Conservation (phyloP, 2,797 vertebrate genomes). For the Gymnothorax reevesii region DNA sequence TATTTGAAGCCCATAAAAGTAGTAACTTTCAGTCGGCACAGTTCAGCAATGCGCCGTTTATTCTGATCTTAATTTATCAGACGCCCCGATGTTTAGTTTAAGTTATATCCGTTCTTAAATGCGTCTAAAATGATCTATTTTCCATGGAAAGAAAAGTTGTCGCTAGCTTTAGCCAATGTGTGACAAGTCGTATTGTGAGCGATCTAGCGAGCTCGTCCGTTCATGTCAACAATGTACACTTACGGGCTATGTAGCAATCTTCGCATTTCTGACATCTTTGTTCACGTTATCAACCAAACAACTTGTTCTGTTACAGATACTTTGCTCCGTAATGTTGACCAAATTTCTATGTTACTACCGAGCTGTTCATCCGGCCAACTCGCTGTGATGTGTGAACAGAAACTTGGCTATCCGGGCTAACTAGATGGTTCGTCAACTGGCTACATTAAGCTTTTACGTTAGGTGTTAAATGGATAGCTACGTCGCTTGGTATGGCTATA, state of each 20-base stretch:
- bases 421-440: conserved; percentile 20
- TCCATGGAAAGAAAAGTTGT: conserved; percentile 14
- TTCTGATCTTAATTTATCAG: background rate
- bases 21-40: conserved; percentile 17
- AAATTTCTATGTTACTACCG: background rate
- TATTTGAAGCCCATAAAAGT: conserved; percentile 47
- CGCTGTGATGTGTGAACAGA: background rate
- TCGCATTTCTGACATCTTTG: conserved; percentile 3
- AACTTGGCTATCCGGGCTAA: conserved; percentile 17
- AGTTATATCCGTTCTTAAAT: background rate
- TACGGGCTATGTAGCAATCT: background rate
- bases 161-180: background rate
- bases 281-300: background rate
- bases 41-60: background rate
- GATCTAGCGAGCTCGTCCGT: conserved; percentile 62
- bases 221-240: conserved; percentile 1
- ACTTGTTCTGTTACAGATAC: conserved; percentile 56
- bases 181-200: background rate
- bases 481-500: too few species aligned
- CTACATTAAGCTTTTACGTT: conserved; percentile 8
- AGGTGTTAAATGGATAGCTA: too few species aligned
- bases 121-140: background rate
- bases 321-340: conserved; percentile 64
- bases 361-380: background rate
- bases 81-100: background rate